These are phyloP conservation scores for Gobio gobio DNA, from an alignment of 2,113 vertebrate genomes.

Conservation along the genomic window DNA sequence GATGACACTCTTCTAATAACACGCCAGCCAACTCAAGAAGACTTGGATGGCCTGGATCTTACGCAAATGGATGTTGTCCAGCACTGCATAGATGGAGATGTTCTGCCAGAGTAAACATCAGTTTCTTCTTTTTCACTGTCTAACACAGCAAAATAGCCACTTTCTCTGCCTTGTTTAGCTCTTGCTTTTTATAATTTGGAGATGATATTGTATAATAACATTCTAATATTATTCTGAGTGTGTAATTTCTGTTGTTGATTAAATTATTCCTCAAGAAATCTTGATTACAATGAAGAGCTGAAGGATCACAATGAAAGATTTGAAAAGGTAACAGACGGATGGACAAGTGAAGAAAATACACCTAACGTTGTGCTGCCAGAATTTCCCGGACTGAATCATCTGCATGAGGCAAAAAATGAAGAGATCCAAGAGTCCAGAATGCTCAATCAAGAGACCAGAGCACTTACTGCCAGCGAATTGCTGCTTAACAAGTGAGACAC, in stretches of 20 bases:
- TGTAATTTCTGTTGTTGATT: background rate
- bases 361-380: slow-evolving; percentile 25
- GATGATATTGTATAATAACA: background rate
- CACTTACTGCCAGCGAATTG: slow-evolving; percentile 74
- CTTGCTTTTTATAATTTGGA: background rate
- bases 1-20: slow-evolving; percentile 78
- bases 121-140: background rate
- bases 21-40: slow-evolving; percentile 75
- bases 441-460: slow-evolving; percentile 66
- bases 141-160: background rate
- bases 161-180: background rate
- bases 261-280: background rate
- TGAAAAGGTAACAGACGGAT: background rate
- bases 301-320: background rate
- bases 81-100: slow-evolving; percentile 61
- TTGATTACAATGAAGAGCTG: background rate
- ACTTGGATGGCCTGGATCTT: slow-evolving; percentile 70
- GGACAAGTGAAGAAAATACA: slow-evolving; percentile 30
- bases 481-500: slow-evolving; percentile 76
- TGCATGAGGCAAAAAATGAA: slow-evolving; percentile 57
- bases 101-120: slow-evolving; percentile 64
- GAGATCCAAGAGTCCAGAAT: slow-evolving; percentile 57
- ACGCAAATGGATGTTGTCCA: slow-evolving; percentile 47
- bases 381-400: slow-evolving; percentile 29
- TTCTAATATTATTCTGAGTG: too few relatives aligned